Evolutionary conservation across 1,140 invertebrate species (phyloP), one percentile per base, ranked within the genome.

Genomic region (Atta colombica): DNA sequence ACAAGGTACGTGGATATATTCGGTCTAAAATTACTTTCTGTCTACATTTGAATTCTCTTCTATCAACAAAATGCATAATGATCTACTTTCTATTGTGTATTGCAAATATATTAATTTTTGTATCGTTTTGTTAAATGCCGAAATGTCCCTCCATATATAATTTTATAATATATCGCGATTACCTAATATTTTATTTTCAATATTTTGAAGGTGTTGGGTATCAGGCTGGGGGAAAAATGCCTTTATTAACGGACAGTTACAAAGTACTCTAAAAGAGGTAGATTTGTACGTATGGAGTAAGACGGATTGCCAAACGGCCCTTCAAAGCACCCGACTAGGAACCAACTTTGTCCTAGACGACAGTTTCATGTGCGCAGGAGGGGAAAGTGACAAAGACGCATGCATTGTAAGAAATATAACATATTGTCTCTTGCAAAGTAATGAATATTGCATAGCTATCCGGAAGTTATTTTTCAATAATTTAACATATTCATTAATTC

Each of bases 181-280:
- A 63, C 3, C 28, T 16, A 16, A 85, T 65, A 66, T 63, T 45
- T 45, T 2, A 45, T 45, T 45, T 45, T 45, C 39, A 49, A 61
- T 60, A 82, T 90, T 45, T 88, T 90, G 8, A 58, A 96, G 96
- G 88, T 98, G 98, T 91, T 97, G 96, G 96, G 97, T 98, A 0
- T 96, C 97, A 0, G 98, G 98, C n/a, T 98, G 98, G 97, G 98
- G 98, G 35, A 98, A 98, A 90, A 96, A 98, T 91, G 96, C 97
- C 88, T 98, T 98, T 89, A 6, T 6, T 35, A 35, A 35, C 31
- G 31, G 31, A 35, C 31, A 6, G 31, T 6, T 35, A 6, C 97
- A 97, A 92, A 96, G 96, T 69, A 96, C 97, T 35, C 91, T 97
- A 88, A 97, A 97, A 88, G 95, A 97, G 92, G 97, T 98, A 0